Evolutionary conservation across 2,113 vertebrate species (phyloP), one percentile per base, ranked within the genome.

Genomic region (Trematocara zebra): DNA sequence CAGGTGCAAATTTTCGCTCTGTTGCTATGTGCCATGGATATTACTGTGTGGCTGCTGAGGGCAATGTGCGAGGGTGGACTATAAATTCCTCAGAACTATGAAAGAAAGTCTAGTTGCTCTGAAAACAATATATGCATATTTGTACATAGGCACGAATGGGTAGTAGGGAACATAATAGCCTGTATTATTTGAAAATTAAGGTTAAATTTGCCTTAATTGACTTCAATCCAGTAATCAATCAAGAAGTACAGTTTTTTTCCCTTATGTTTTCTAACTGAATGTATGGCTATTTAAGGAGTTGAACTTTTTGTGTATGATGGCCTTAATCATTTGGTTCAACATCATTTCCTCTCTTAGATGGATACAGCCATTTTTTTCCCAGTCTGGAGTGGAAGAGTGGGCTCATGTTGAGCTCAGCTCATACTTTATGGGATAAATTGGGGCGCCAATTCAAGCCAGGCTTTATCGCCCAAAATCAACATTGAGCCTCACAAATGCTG

Each of bases 21-120:
- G 14, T 35, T 57, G 78, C 88, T 64, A 80, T 40, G 84, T 47
- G 57, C 31, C 51, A 17, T 57, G 52, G 83, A 85, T 88, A 78
- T 89, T 59, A 87, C 47, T 47, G 49, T 81, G 67, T 4, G 49
- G 52, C 2, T 87, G 80, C 82, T 59, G 15, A 54, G 81, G 69
- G 82, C 53, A n/a, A 59, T 33, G 78, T 76, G 82, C 4, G 91
- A 90, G 85, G 88, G 86, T 3, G 78, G 89, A 89, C 35, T 84
- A 54, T 28, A 37, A 80, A 91, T 82, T 42, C 35, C 57, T 57
- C 83, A 11, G 26, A 83, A 28, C 56, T 76, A 37, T 49, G n/a
- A 59, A 78, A 59, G 11, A n/a, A 83, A 18, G 78, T 72, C n/a
- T 17, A 40, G 28, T 54, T 35, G 42, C 14, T 57, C 78, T 67